These are phyloP conservation scores for Crocallis elinguaria DNA, from an alignment of 2,888 invertebrate genomes.

Conservation along the genomic window DNA sequence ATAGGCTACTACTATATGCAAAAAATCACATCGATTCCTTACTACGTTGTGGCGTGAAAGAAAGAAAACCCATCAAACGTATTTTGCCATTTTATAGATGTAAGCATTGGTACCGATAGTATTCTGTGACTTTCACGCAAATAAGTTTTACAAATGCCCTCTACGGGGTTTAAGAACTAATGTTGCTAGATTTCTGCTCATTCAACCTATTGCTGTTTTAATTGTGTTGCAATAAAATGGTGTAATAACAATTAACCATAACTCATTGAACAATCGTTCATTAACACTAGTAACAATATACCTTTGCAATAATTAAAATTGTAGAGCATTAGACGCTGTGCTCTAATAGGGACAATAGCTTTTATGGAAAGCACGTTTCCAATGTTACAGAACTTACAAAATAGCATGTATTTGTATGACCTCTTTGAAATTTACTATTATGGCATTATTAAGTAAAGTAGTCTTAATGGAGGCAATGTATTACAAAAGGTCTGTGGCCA, in stretches of 20 bases:
- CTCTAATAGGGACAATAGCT: slow-evolving; percentile 10
- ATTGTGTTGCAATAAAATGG: slow-evolving; percentile 24
- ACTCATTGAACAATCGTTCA: slow-evolving; percentile 19
- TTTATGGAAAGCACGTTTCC: slow-evolving; percentile 24
- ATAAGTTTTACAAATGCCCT: slow-evolving; percentile 9
- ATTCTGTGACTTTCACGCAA: neutral
- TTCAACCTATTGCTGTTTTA: slow-evolving; percentile 13
- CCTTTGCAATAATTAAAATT: slow-evolving; percentile 11
- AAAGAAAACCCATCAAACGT: no score
- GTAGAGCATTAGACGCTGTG: neutral
- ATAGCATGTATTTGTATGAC: slow-evolving; percentile 44
- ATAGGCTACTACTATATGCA: no score
- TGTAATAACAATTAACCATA: slow-evolving; percentile 18
- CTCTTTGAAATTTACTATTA: slow-evolving; percentile 51
- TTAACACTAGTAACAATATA: slow-evolving; percentile 12
- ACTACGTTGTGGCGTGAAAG: no score
- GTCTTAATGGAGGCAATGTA: slow-evolving; percentile 39
- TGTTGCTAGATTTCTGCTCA: slow-evolving; percentile 11
- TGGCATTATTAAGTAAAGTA: slow-evolving; percentile 54
- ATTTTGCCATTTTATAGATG: no score
- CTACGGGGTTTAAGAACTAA: slow-evolving; percentile 5
- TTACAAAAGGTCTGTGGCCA: slow-evolving; percentile 38
- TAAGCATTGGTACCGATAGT: no score
- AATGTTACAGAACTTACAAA: slow-evolving; percentile 44
- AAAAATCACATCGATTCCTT: no score